Base-by-base conservation (phyloP, 2,888 invertebrate species). In the Glomeris marginata region DNA sequence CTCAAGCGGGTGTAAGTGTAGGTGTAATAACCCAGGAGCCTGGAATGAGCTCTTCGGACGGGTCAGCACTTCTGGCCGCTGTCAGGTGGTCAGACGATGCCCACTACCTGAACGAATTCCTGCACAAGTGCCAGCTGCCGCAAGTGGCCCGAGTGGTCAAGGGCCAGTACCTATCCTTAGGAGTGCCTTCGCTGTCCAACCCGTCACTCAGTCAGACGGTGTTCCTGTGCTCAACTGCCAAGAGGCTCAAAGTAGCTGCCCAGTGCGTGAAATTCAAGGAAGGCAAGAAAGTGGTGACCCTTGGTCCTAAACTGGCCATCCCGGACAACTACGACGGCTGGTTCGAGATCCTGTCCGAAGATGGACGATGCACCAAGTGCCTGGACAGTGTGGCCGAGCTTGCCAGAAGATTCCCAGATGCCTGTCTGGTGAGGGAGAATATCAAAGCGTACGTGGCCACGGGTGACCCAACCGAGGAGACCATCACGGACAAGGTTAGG, bases 341-440 rank as follows among this genome's bases (percentile, higher is more conserved):
- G 69, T 94, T 94, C 66, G 92, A 94, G 68, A 75, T 94, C 46
- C 72, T 94, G 34, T 91, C 90, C 63, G 92, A 94, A 69, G 91
- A 94, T 68, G 92, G 92, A 0, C 74, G 86, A 59, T 84, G 90
- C 21, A 87, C 90, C 8, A 75, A 86, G 55, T 86, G 90, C 60
- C 84, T 92, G 62, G 86, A 88, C 65, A 84, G 82, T 55, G 90
- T 92, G 1, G 72, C 77, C 54, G 90, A 91, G 68, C 69, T 94
- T 57, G 78, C 85, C 2, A 61, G 62, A 52, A 57, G 62, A 36
- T 67, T 64, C 51, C 70, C 71, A 16, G 66, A 66, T 47, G 62
- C 63, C 2, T 85, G 84, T 61, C 70, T 88, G 54, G 84, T 87
- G 5, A 74, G 87, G 57, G 85, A 84, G 62, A 75, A 79, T n/a